A percentile compares a stretch with the other conserved stretches of the same genome.
Evolutionary conservation across 2,888 invertebrate genomes (phyloP).

Genomic region (Syritta pipiens): DNA sequence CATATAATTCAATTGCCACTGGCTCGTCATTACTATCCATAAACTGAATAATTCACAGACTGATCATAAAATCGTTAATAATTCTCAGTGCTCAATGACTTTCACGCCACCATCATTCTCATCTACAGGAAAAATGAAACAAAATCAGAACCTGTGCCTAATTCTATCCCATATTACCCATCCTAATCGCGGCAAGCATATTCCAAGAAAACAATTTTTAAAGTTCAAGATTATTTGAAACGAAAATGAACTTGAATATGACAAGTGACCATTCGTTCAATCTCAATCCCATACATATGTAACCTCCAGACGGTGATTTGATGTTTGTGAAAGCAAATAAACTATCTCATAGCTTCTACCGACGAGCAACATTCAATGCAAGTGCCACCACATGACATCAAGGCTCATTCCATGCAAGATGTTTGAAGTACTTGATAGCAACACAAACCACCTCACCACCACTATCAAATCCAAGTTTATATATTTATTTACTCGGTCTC

Average conservation of each 20-base stretch:
- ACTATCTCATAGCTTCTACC: conserved; percentile 21
- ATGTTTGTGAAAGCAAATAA: conserved; percentile 27
- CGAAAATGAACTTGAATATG: conserved; percentile 31
- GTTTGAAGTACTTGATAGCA: conserved; percentile 12
- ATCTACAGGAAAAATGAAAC: too few relatives aligned
- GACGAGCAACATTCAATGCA: not conserved
- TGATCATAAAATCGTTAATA: too few relatives aligned
- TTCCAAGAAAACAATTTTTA: conserved; percentile 16
- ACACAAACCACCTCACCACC: conserved; percentile 1
- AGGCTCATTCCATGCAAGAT: conserved; percentile 28
- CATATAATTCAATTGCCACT: too few relatives aligned
- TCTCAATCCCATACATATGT: too few relatives aligned
- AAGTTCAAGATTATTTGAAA: conserved; percentile 21
- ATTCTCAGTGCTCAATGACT: too few relatives aligned
- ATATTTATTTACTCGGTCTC: conserved; percentile 5
- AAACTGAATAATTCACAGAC: too few relatives aligned
- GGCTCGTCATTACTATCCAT: too few relatives aligned
- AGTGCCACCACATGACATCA: conserved; percentile 17
- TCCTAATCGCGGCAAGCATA: not conserved
- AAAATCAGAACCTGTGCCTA: not conserved
- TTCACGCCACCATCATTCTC: too few relatives aligned
- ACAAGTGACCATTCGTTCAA: not conserved
- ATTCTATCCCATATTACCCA: too few relatives aligned
- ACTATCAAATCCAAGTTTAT: not conserved
- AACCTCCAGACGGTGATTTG: not conserved